Conservation (phyloP, 2,113 vertebrate species). For the Capreolus pygargus region DNA sequence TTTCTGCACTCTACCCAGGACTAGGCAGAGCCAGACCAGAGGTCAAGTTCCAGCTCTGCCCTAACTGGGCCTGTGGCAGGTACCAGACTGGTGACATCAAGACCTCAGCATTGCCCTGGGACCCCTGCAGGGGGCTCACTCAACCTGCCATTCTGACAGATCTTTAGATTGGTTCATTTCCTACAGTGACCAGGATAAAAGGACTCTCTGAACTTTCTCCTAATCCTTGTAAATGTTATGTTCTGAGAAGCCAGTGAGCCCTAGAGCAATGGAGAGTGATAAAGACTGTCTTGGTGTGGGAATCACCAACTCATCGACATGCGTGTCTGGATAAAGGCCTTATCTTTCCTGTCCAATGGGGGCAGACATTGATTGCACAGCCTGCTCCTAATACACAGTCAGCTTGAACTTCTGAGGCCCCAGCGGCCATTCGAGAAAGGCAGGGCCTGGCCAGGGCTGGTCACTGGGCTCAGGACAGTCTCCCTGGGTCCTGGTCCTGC, state of each 20-base stretch:
- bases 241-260: not conserved
- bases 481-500: not conserved
- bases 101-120: not conserved
- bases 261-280: not conserved
- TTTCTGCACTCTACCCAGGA: not conserved
- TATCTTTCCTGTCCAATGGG: not conserved
- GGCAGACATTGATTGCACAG: not conserved
- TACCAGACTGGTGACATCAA: not conserved
- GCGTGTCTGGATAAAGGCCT: not conserved
- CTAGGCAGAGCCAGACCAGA: not conserved
- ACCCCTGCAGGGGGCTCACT: not conserved
- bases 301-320: not conserved
- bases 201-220: not conserved
- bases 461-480: not conserved
- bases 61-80: not conserved
- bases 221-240: not conserved
- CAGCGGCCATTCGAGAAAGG: not conserved
- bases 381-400: not conserved
- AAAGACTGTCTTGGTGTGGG: not conserved
- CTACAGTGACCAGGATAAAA: not conserved
- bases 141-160: not conserved
- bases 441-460: not conserved
- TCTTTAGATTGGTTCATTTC: not conserved
- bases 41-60: not conserved
- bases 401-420: not conserved